A percentile compares a stretch with the other conserved stretches of the same genome.
These are phyloP conservation scores for Elanus axillaris DNA, from an alignment of 2,113 vertebrate species.

Conservation along the genomic window DNA sequence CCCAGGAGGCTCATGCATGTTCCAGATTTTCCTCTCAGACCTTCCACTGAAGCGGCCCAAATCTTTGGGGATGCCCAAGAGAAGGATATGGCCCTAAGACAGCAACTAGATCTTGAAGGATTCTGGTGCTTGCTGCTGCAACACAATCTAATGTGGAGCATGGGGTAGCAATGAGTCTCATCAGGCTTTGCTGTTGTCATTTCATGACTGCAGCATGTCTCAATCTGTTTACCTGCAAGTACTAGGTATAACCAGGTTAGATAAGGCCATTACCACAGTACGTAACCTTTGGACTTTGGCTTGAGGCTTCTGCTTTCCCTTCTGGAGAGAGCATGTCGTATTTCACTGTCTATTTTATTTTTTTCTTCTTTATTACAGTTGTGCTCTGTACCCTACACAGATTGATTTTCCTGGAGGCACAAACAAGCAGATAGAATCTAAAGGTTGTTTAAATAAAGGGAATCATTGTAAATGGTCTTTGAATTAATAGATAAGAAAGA, in stretches of 20 bases:
- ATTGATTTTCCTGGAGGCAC: slow-evolving; percentile 61
- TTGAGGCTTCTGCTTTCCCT: slow-evolving; percentile 41
- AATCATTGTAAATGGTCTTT: slow-evolving; percentile 19
- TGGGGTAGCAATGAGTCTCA: background rate
- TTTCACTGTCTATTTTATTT: slow-evolving; percentile 62
- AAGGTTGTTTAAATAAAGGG: slow-evolving; percentile 40
- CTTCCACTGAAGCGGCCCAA: background rate
- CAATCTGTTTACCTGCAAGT: slow-evolving; percentile 41
- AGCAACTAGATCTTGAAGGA: background rate
- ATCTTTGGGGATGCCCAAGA: background rate
- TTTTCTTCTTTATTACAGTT: slow-evolving; percentile 43
- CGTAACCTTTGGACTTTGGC: slow-evolving; percentile 65
- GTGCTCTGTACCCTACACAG: background rate
- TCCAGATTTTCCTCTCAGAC: background rate
- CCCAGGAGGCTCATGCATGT: background rate
- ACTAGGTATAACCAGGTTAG: slow-evolving; percentile 52
- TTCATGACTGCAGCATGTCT: background rate
- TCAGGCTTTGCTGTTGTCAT: background rate
- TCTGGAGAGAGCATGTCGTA: background rate
- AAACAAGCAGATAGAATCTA: slow-evolving; percentile 44
- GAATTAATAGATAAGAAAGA: slow-evolving; percentile 44
- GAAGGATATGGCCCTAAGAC: background rate
- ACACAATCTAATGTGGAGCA: background rate
- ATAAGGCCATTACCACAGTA: slow-evolving; percentile 10
- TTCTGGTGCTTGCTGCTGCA: background rate